A percentile compares a stretch with the other conserved stretches of the same genome.
phyloP scores from a whole-genome alignment of 2,113 vertebrate genomes.

The Labeo catla region DNA sequence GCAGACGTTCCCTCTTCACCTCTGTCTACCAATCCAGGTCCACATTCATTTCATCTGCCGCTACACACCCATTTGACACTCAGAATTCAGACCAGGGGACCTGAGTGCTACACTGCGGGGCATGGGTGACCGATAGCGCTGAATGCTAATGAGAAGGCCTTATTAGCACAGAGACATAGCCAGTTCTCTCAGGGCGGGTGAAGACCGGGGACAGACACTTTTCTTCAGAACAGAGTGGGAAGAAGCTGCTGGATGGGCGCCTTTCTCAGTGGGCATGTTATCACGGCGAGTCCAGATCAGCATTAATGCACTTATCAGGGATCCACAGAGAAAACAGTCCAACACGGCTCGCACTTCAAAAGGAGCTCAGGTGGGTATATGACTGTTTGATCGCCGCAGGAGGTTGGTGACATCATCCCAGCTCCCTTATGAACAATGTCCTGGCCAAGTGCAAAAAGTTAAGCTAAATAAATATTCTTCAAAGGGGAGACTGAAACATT shows the following conservation, averaged over 20 bases:
- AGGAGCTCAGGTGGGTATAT: slow-evolving; percentile 30
- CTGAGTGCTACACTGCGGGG: background rate
- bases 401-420: slow-evolving; percentile 1
- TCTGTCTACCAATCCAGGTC: background rate
- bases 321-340: slow-evolving; percentile 41
- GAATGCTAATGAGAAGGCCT: slow-evolving; percentile 36
- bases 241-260: background rate
- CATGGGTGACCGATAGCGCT: background rate
- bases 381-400: slow-evolving; percentile 41
- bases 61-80: slow-evolving; percentile 26
- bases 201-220: background rate
- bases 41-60: slow-evolving; percentile 5
- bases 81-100: slow-evolving; percentile 23
- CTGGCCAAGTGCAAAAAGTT: slow-evolving; percentile 11
- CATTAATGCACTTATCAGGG: slow-evolving; percentile 59
- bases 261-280: slow-evolving; percentile 35
- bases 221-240: slow-evolving; percentile 2
- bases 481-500: background rate
- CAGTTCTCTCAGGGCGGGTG: background rate
- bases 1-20: slow-evolving; percentile 8
- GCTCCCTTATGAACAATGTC: background rate
- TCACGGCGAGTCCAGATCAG: slow-evolving; percentile 41
- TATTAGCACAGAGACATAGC: background rate
- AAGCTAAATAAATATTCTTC: slow-evolving; percentile 14
- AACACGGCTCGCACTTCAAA: slow-evolving; percentile 9